phyloP scores from a whole-genome alignment of 2,113 vertebrate genomes.

The Promerops cafer region DNA sequence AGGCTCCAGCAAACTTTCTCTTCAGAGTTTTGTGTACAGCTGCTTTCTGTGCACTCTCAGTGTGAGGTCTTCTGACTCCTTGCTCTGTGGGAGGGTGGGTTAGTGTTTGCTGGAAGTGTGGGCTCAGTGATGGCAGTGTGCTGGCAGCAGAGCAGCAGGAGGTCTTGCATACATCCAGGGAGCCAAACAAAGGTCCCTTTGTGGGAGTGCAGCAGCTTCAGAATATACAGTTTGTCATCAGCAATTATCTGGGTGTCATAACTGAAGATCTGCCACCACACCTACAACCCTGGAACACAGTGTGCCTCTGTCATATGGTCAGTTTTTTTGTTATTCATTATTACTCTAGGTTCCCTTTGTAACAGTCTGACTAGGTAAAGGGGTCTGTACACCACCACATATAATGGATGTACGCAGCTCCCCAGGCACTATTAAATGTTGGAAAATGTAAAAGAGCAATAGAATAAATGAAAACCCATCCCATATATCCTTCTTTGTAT shows the following conservation, averaged over 20 bases:
- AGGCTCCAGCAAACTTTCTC: background rate
- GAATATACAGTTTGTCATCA: background rate
- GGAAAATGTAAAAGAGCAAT: background rate
- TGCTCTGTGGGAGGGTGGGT: background rate
- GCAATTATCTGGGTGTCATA: background rate
- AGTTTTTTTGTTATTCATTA: background rate
- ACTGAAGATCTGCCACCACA: background rate
- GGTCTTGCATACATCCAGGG: background rate
- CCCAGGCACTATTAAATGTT: background rate
- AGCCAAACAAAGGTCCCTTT: background rate
- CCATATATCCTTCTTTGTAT: background rate
- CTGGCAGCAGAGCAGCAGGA: background rate
- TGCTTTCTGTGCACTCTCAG: background rate
- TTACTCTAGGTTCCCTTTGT: background rate
- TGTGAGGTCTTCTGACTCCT: conserved; percentile 1
- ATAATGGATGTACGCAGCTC: background rate
- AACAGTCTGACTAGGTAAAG: background rate
- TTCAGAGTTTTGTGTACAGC: background rate
- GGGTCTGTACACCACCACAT: background rate
- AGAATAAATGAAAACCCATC: background rate
- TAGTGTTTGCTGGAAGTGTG: background rate
- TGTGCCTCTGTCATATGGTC: background rate
- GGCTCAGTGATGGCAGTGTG: background rate
- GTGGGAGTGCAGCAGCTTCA: background rate
- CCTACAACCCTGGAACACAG: background rate